Evolutionary conservation across 2,888 invertebrate species (phyloP).

Genomic region (Aphodius sticticus): DNA sequence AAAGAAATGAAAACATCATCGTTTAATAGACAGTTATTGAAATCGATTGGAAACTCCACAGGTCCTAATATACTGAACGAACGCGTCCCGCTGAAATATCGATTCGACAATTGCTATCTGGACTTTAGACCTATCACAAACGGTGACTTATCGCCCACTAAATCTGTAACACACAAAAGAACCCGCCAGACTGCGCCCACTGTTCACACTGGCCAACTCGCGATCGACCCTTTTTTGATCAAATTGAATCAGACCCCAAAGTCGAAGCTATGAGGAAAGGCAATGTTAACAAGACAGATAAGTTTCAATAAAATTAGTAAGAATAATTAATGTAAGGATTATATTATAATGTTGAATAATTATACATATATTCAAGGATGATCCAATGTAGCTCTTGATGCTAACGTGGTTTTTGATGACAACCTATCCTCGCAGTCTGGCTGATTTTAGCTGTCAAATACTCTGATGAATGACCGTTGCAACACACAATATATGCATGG

Average conservation of each 20-base stretch:
- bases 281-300: neutral
- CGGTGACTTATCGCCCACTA: neutral
- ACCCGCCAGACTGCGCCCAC: neutral
- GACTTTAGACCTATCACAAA: slow-evolving; percentile 4
- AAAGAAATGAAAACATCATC: neutral
- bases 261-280: neutral
- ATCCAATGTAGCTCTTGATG: too few relatives aligned
- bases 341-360: too few relatives aligned
- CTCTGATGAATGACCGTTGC: too few relatives aligned
- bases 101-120: neutral
- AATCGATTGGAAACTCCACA: neutral
- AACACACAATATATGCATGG: too few relatives aligned
- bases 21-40: neutral
- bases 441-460: too few relatives aligned
- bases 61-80: neutral
- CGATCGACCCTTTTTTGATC: neutral
- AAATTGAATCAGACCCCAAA: neutral
- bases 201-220: neutral
- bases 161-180: neutral
- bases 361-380: too few relatives aligned
- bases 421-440: too few relatives aligned
- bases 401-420: too few relatives aligned
- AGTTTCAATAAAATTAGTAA: too few relatives aligned
- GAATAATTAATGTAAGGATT: too few relatives aligned
- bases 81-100: slow-evolving; percentile 4